Evolutionary conservation across 1,140 invertebrate genomes (phyloP), one percentile per base, ranked within the genome.

Genomic region (Metopolophium dirhodum): DNA sequence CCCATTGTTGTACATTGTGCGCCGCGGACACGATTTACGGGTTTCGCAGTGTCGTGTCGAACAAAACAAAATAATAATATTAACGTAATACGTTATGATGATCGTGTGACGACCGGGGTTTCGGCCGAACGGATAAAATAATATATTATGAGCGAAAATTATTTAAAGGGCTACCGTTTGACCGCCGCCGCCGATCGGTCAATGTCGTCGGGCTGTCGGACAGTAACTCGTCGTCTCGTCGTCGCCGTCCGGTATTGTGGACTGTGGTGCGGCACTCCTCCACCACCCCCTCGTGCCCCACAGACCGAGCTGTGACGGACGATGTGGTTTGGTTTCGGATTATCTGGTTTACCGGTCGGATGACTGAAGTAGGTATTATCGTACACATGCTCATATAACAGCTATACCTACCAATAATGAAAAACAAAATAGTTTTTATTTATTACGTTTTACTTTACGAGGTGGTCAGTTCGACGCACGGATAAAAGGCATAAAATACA

Each of bases 1-100:
- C 51, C 57, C 47, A 92, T 92, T 92, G 68, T 91, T 90, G 14
- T 90, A 2, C 61, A 2, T 23, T 22, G n/a, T 87, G 37, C n/a
- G 30, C 7, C 77, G 45, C 37, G 49, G 35, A n/a, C 54, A 82
- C 90, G 45, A 91, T 91, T 91, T 91, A 91, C 90, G 90, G 45
- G 57, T 68, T 82, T 45, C 7, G 47, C 18, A 11, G 47, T 7
- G 47, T 54, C 30, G n/a, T 51, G 47, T 35, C 23, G 47, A 83
- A 92, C 26, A 35, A 82, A 30, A 37, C 35, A 37, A 91, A 57
- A 83, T 35, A 57, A 83, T 35, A 77, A 35, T 18, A 82, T 37
- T 8, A 82, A 45, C n/a, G 41, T 8, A 37, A 54, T 85, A 11
- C 22, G 14, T 41, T 23, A 83, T 83, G 35, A 35, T 37, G 35